phyloP scores from a whole-genome alignment of 2,888 invertebrate species.

The Chrysodeixis includens region DNA sequence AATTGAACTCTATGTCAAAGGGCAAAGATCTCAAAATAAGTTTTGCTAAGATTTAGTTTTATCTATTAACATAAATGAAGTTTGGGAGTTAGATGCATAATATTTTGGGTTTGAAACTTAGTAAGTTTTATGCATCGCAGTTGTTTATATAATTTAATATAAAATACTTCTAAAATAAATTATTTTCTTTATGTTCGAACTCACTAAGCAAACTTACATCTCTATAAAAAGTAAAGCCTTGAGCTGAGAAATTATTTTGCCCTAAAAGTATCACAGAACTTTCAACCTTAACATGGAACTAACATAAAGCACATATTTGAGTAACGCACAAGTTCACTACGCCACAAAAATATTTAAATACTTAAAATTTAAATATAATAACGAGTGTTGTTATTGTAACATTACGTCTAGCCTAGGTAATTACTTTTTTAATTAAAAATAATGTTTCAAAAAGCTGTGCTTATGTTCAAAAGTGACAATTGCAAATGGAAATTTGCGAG shows the following conservation, averaged over 20 bases:
- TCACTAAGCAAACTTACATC: neutral
- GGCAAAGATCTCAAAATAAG: neutral
- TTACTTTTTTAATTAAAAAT: constrained; percentile 11
- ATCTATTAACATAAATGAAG: neutral
- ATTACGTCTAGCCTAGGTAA: neutral
- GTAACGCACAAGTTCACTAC: neutral
- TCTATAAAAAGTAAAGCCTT: neutral
- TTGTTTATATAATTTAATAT: no score
- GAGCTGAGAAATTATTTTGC: no score
- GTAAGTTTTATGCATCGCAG: neutral
- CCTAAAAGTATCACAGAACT: neutral
- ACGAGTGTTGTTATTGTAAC: constrained; percentile 13
- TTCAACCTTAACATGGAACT: neutral
- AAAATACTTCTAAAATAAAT: no score
- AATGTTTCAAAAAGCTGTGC: neutral
- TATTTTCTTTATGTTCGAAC: neutral
- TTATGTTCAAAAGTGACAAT: constrained; percentile 17
- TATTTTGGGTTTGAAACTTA: neutral
- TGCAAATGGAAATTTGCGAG: constrained; percentile 13
- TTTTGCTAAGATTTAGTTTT: constrained; percentile 5
- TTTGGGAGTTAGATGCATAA: neutral
- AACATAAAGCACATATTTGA: neutral
- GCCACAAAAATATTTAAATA: neutral
- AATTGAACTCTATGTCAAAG: constrained; percentile 29
- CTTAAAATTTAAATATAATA: constrained; percentile 1